Evolutionary conservation across 2,888 invertebrate species (phyloP).

Genomic region (Sphecodes monilicornis): DNA sequence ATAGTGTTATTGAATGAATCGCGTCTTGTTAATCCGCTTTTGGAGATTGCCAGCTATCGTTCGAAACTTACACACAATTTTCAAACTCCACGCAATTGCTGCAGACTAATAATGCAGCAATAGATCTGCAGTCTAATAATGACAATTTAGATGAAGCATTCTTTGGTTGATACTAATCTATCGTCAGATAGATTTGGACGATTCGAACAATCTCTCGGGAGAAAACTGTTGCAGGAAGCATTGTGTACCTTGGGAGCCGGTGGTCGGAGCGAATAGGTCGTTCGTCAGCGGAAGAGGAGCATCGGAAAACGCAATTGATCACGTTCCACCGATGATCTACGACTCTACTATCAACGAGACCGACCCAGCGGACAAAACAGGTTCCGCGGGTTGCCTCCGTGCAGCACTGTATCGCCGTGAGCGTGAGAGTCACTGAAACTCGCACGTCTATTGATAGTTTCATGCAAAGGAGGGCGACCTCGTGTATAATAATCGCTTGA

Average conservation of each 20-base stretch:
- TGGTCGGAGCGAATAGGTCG: not conserved
- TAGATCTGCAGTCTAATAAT: too few relatives aligned
- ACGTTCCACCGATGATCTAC: not conserved
- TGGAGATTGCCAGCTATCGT: too few relatives aligned
- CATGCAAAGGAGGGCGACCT: conserved; percentile 36
- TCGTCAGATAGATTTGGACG: not conserved
- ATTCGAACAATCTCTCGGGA: not conserved
- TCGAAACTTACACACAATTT: too few relatives aligned
- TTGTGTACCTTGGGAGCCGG: not conserved
- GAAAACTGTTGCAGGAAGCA: not conserved
- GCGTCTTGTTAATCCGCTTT: too few relatives aligned
- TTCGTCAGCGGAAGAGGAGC: not conserved
- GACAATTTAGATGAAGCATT: too few relatives aligned
- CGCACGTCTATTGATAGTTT: conserved; percentile 47
- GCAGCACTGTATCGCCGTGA: not conserved
- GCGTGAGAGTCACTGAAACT: conserved; percentile 29
- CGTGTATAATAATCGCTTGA: conserved; percentile 41
- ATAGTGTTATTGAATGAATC: too few relatives aligned
- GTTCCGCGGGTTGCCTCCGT: not conserved
- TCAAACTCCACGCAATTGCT: too few relatives aligned
- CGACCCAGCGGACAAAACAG: not conserved
- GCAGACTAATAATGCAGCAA: too few relatives aligned
- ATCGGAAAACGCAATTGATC: conserved; percentile 8
- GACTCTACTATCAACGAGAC: not conserved
- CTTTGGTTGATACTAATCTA: too few relatives aligned